These are phyloP conservation scores for Dromiciops gliroides DNA, from an alignment of 2,113 vertebrate species.

Conservation along the genomic window DNA sequence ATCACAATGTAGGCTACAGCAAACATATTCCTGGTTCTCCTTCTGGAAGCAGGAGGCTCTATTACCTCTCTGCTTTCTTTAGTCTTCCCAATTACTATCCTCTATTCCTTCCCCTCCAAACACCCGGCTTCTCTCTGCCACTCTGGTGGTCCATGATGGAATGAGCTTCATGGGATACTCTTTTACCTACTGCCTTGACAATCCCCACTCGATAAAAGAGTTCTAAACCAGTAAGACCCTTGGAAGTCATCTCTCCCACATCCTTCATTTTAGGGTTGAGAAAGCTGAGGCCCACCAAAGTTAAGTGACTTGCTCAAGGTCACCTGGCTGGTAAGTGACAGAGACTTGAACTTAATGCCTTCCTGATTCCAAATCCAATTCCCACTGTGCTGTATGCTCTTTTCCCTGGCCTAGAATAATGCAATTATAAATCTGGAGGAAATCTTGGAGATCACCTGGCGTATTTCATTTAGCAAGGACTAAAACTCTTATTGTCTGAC, in stretches of 20 bases:
- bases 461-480: not conserved
- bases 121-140: not conserved
- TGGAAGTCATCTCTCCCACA: not conserved
- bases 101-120: not conserved
- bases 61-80: too few relatives aligned
- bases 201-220: not conserved
- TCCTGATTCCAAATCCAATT: not conserved
- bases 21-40: too few relatives aligned
- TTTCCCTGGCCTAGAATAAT: not conserved
- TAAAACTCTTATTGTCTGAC: not conserved
- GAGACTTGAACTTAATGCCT: not conserved
- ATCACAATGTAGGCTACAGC: too few relatives aligned
- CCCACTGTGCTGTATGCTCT: not conserved
- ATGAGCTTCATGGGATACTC: not conserved
- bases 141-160: not conserved
- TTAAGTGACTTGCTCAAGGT: not conserved
- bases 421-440: not conserved
- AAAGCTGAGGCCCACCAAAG: not conserved
- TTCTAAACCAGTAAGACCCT: not conserved
- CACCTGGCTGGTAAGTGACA: not conserved
- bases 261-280: not conserved
- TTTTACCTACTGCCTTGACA: not conserved
- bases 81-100: not conserved
- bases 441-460: not conserved
- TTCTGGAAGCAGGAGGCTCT: too few relatives aligned